These are phyloP conservation scores for Zootoca vivipara DNA, from an alignment of 2,113 vertebrate genomes.

Conservation along the genomic window DNA sequence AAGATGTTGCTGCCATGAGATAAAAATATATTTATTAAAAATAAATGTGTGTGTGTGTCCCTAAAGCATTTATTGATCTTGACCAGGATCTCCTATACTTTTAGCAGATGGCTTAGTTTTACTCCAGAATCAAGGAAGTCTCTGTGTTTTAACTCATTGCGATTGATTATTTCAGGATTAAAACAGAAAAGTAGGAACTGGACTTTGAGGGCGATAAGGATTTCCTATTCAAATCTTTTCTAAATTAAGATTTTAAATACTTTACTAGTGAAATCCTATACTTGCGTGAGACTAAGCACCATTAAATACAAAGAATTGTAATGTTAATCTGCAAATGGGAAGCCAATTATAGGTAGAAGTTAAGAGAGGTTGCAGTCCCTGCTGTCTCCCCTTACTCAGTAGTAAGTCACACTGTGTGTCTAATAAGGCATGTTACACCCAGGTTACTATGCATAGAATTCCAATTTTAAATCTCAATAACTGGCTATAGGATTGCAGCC, in stretches of 20 bases:
- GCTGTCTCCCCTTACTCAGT: too few species aligned
- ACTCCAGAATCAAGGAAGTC: neutral
- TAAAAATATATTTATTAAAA: neutral
- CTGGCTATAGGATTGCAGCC: neutral
- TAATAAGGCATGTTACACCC: neutral
- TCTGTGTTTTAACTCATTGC: neutral
- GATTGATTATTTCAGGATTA: neutral
- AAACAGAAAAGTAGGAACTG: neutral
- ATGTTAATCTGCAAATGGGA: neutral
- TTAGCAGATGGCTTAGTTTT: neutral
- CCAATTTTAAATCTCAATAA: neutral
- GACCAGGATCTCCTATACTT: neutral
- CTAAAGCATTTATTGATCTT: neutral
- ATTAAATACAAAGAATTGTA: too few species aligned
- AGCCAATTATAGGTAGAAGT: neutral
- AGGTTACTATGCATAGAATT: neutral
- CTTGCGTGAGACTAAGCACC: too few species aligned
- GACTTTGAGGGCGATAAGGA: neutral
- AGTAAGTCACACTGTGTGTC: too few species aligned
- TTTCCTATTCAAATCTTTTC: constrained; percentile 9
- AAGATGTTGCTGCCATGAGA: neutral
- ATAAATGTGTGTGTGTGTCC: neutral
- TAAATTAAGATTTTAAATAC: constrained; percentile 30
- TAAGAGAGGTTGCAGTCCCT: too few species aligned
- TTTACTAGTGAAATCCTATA: constrained; percentile 17